Evolutionary conservation across 2,888 invertebrate species (phyloP), one percentile per base, ranked within the genome.

Genomic region (Thymelicus acteon): DNA sequence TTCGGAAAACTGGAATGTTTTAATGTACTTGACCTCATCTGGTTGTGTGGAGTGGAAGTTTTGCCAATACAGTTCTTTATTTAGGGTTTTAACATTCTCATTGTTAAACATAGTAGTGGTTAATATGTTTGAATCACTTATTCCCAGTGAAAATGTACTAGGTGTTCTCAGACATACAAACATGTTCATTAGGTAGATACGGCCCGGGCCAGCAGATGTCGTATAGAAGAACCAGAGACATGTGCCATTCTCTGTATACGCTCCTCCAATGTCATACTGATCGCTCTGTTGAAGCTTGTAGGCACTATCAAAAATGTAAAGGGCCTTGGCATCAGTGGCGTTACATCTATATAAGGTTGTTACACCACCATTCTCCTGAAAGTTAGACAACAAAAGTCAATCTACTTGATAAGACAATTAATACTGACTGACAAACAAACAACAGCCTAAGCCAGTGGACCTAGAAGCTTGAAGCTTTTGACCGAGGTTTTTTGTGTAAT

Each of bases 171-270:
- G 81, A 62, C 85, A 82, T 0, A 90, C 86, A 82, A 91, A 92
- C 66, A 93, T 74, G 74, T 86, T 92, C 0, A 93, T 76, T 60
- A 93, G 72, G 57, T 81, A 79, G 68, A 83, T 88, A 49, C 79
- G 71, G 8, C 85, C 86, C 7, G 86, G 87, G 62, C 85, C 86
- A 6, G 77, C 52, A 5, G 87, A 82, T 3, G 87, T 86, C 49
- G 84, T 82, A 37, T 75, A 87, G 68, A 84, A 90, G 73, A 93
- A 93, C 91, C 91, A 92, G 13, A 91, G 77, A 5, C 92, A 90
- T 10, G 90, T 77, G 6, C 80, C 78, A 0, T 76, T 71, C 1
- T 78, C 78, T 1, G 77, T 76, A 68, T 87, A 89, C 44, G 89
- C 87, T 39, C 92, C 93, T 44, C 93, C 93, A 44, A 93, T 89